phyloP scores from a whole-genome alignment of 2,797 vertebrate genomes.

The Anguilla anguilla region DNA sequence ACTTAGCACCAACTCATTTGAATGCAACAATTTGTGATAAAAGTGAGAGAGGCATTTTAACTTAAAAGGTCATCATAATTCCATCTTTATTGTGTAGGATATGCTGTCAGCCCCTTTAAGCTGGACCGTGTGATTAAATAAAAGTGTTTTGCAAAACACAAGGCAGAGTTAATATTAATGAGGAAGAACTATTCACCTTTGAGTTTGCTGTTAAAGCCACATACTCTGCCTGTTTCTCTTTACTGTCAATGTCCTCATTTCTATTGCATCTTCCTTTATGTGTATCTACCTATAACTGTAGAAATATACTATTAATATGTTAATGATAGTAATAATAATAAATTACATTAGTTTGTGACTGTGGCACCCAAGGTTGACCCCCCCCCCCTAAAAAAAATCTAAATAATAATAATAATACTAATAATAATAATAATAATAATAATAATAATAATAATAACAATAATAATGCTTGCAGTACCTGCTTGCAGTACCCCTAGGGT shows the following conservation, averaged over 20 bases:
- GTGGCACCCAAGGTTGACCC: too few relatives aligned
- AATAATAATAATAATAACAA: too few relatives aligned
- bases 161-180: neutral
- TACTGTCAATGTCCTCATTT: neutral
- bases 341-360: too few relatives aligned
- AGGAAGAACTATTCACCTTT: neutral
- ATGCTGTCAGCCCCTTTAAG: neutral
- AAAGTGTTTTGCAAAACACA: neutral
- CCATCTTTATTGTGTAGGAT: neutral
- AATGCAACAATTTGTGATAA: neutral
- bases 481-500: neutral
- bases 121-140: neutral
- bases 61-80: neutral
- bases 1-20: neutral
- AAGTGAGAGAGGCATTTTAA: neutral
- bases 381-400: too few relatives aligned
- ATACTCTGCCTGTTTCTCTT: neutral
- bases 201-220: neutral
- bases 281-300: neutral
- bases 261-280: neutral
- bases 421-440: too few relatives aligned
- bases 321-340: too few relatives aligned
- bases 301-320: neutral
- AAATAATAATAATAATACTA: too few relatives aligned
- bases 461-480: neutral